A percentile compares a stretch with the other conserved stretches of the same genome.
phyloP scores from a whole-genome alignment of 2,888 invertebrate genomes.

The Colostygia pectinataria region DNA sequence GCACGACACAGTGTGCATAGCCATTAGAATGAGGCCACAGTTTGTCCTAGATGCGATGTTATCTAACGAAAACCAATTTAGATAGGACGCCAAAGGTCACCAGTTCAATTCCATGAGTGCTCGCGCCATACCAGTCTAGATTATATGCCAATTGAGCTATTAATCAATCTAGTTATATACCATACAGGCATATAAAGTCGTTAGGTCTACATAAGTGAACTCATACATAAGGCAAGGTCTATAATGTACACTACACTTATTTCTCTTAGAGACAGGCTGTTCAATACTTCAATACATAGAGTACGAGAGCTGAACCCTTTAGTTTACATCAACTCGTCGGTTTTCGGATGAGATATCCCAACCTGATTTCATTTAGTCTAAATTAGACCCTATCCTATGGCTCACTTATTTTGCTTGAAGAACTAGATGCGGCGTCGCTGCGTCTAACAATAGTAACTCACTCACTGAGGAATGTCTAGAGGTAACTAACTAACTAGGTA shows the following conservation, averaged over 20 bases:
- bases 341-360: too few relatives aligned
- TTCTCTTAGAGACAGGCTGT: too few relatives aligned
- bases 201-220: too few relatives aligned
- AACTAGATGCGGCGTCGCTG: neutral
- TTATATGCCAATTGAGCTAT: conserved; percentile 11
- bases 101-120: conserved; percentile 13
- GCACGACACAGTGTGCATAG: neutral
- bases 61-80: conserved; percentile 22
- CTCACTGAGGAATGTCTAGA: conserved; percentile 1
- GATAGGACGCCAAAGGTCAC: conserved; percentile 19
- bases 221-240: too few relatives aligned
- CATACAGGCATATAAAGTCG: too few relatives aligned
- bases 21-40: conserved; percentile 11
- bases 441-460: neutral
- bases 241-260: too few relatives aligned
- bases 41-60: conserved; percentile 13
- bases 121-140: neutral
- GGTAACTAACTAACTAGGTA: neutral
- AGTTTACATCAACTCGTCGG: too few relatives aligned
- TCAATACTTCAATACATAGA: too few relatives aligned
- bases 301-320: too few relatives aligned
- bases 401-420: neutral
- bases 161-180: neutral
- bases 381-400: too few relatives aligned
- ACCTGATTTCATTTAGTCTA: too few relatives aligned